phyloP scores from a whole-genome alignment of 2,888 invertebrate species.

The Leptinotarsa haldemani region DNA sequence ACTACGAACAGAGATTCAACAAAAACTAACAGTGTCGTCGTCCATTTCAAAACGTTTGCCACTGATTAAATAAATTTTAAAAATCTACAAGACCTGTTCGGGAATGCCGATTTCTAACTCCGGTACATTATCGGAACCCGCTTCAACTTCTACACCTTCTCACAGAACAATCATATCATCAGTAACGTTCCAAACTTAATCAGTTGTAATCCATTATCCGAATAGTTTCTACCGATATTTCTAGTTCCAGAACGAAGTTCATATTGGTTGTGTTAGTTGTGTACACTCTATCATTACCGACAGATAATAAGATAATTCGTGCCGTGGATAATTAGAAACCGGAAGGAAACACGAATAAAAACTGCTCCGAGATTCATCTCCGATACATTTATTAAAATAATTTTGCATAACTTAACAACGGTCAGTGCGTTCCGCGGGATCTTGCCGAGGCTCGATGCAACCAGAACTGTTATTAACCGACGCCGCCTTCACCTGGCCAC shows the following conservation, averaged over 20 bases:
- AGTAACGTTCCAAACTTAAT: no score
- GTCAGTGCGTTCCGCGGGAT: conserved; percentile 55
- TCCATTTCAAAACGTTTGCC: no score
- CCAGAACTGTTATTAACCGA: conserved; percentile 36
- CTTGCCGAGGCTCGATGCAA: conserved; percentile 37
- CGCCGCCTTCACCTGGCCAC: conserved; percentile 40
- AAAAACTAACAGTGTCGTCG: no score
- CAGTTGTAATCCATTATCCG: neutral
- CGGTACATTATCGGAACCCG: no score
- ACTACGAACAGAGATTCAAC: no score
- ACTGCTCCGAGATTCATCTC: conserved; percentile 66
- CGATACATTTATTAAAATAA: conserved; percentile 67
- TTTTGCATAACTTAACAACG: conserved; percentile 65
- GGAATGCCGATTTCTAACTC: no score
- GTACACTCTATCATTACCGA: conserved; percentile 48
- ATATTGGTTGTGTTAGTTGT: conserved; percentile 43
- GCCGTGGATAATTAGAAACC: conserved; percentile 65
- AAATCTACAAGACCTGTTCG: no score
- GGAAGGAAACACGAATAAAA: conserved; percentile 67
- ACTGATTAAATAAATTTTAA: no score
- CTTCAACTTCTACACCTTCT: neutral
- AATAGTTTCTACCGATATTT: neutral
- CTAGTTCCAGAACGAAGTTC: conserved; percentile 24
- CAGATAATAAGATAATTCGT: conserved; percentile 62
- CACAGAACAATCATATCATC: neutral